These are phyloP conservation scores for Coregonus sp. DNA, from an alignment of 2,797 vertebrate species.

Conservation along the genomic window DNA sequence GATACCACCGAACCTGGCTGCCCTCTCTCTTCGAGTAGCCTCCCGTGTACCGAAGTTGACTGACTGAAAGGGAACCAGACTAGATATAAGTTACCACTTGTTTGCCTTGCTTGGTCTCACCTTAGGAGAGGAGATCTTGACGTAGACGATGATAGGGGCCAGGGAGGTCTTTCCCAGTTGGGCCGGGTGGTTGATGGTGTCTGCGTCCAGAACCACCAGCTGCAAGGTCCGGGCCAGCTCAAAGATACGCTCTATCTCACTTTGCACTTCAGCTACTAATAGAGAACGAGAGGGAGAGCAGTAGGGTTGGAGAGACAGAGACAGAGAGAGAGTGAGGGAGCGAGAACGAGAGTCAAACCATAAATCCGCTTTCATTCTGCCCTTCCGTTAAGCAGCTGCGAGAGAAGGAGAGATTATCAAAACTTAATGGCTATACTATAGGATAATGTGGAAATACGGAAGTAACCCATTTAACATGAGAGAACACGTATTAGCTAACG, in stretches of 20 bases:
- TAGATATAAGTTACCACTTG: not conserved
- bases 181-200: conserved; percentile 97
- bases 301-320: not conserved
- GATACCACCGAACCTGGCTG: too few species aligned
- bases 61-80: not conserved
- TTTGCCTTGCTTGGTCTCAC: conserved; percentile 60
- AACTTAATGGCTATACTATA: not conserved
- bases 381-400: not conserved
- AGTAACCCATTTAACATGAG: not conserved
- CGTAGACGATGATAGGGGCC: conserved; percentile 95
- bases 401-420: not conserved
- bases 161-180: conserved; percentile 97
- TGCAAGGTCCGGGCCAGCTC: conserved; percentile 95
- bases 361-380: not conserved
- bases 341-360: not conserved
- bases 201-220: conserved; percentile 94
- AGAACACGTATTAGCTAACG: conserved; percentile 1
- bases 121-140: conserved; percentile 98
- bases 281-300: not conserved
- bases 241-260: conserved; percentile 98
- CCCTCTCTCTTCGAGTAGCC: too few species aligned
- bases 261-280: conserved; percentile 92
- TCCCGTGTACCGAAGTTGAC: too few species aligned
- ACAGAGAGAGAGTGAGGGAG: conserved; percentile 13
- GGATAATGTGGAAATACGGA: not conserved